Evolutionary conservation across 23 tunicate species (phyloP).

Genomic region (Oikopleura dioica): DNA sequence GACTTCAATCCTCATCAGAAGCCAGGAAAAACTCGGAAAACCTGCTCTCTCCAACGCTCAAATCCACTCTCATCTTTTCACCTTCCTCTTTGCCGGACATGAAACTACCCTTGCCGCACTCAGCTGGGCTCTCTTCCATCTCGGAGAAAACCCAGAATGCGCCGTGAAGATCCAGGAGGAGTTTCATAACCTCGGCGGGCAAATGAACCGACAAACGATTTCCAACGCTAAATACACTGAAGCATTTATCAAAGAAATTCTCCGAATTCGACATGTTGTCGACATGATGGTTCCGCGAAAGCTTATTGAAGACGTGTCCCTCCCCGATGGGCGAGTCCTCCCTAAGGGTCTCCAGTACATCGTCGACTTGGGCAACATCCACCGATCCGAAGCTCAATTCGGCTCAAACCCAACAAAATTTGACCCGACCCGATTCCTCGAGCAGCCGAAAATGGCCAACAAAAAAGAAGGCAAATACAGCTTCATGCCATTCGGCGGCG

Average conservation of each 20-base stretch:
- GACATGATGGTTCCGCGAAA: background rate
- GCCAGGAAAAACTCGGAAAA: background rate
- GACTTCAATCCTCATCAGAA: background rate
- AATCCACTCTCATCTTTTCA: background rate
- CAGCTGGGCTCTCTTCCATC: background rate
- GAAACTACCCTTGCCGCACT: background rate
- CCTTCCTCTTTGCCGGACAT: slow-evolving; percentile 6
- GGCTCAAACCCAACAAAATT: no score
- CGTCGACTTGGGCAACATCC: no score
- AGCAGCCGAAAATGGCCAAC: no score
- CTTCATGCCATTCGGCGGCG: background rate
- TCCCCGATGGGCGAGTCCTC: background rate
- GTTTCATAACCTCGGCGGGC: background rate
- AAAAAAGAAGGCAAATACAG: background rate
- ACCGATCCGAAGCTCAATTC: no score
- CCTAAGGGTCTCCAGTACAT: no score
- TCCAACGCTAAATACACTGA: background rate
- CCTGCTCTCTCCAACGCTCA: background rate
- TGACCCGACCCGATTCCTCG: no score
- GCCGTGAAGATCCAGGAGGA: background rate
- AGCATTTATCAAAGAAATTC: background rate
- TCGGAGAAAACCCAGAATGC: background rate
- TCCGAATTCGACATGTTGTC: background rate
- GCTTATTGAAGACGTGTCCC: background rate
- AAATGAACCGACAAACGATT: background rate